Evolutionary conservation across 1,140 invertebrate genomes (phyloP).

Genomic region (Papilio xuthus): DNA sequence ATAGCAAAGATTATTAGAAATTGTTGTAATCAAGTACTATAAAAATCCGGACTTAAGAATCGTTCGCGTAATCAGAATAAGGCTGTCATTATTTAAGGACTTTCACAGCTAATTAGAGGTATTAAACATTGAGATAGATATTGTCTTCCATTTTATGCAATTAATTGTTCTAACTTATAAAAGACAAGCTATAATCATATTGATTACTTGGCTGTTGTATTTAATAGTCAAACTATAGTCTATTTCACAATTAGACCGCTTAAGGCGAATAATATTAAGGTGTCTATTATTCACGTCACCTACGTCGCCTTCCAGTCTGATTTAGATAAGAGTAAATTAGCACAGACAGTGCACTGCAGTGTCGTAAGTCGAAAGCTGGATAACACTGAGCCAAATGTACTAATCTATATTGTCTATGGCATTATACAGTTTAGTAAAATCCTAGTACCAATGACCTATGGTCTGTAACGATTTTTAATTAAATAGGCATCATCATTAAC

Average conservation of each 20-base stretch:
- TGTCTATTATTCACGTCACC: constrained; percentile 14
- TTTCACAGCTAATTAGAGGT: too few relatives aligned
- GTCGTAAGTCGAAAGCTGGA: constrained; percentile 19
- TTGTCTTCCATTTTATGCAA: too few relatives aligned
- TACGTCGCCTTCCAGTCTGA: constrained; percentile 12
- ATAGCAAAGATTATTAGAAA: too few relatives aligned
- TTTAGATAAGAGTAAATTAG: constrained; percentile 20
- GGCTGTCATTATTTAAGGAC: too few relatives aligned
- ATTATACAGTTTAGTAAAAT: not conserved
- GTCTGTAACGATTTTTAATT: too few relatives aligned
- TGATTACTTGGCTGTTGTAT: not conserved
- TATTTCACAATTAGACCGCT: not conserved
- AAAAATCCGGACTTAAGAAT: too few relatives aligned
- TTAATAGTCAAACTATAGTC: not conserved
- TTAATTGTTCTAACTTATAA: not conserved
- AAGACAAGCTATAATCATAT: not conserved
- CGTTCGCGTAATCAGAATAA: too few relatives aligned
- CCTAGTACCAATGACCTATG: not conserved
- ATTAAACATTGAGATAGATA: too few relatives aligned
- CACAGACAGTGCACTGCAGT: not conserved
- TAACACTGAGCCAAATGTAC: not conserved
- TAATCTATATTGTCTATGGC: not conserved
- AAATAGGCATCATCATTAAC: too few relatives aligned
- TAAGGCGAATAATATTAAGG: constrained; percentile 5
- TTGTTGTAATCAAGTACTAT: too few relatives aligned